Conservation (phyloP, 2,888 invertebrate species). For the Eretmocerus hayati region DNA sequence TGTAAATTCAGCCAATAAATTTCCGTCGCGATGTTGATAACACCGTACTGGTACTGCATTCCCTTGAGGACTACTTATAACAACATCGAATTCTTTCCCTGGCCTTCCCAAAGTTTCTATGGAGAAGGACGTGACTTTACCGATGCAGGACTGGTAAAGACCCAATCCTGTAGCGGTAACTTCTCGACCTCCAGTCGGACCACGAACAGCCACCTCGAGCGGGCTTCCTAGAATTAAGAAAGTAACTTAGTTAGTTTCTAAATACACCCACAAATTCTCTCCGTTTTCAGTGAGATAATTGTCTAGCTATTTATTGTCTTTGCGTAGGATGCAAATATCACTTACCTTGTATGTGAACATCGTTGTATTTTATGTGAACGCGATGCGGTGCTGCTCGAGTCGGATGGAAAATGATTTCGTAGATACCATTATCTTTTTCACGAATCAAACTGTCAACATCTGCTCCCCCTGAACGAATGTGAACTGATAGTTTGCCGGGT, state of each 20-base stretch:
- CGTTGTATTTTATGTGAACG: constrained; percentile 79
- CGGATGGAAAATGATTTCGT: constrained; percentile 84
- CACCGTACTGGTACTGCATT: constrained; percentile 83
- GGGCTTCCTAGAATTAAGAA: constrained; percentile 47
- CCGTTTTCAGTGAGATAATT: not conserved
- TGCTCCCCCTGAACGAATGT: constrained; percentile 73
- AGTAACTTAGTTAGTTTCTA: not conserved
- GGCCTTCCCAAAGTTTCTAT: constrained; percentile 81
- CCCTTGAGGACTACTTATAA: constrained; percentile 74
- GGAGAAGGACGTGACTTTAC: constrained; percentile 77
- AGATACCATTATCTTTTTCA: constrained; percentile 64
- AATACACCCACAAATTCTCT: not conserved
- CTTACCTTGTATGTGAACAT: constrained; percentile 61
- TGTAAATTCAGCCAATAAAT: constrained; percentile 89
- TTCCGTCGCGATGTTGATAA: constrained; percentile 93
- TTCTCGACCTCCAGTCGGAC: constrained; percentile 65
- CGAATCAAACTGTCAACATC: constrained; percentile 78
- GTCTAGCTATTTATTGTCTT: too few relatives aligned
- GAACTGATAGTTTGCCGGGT: constrained; percentile 72
- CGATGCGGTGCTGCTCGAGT: constrained; percentile 80
- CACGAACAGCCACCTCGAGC: constrained; percentile 54
- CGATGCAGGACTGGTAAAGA: constrained; percentile 76
- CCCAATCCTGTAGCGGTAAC: constrained; percentile 74
- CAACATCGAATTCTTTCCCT: constrained; percentile 84
- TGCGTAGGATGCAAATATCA: too few relatives aligned